A percentile compares a stretch with the other conserved stretches of the same genome.
phyloP scores from a whole-genome alignment of 1,140 invertebrate genomes.

The Dryas iulia region DNA sequence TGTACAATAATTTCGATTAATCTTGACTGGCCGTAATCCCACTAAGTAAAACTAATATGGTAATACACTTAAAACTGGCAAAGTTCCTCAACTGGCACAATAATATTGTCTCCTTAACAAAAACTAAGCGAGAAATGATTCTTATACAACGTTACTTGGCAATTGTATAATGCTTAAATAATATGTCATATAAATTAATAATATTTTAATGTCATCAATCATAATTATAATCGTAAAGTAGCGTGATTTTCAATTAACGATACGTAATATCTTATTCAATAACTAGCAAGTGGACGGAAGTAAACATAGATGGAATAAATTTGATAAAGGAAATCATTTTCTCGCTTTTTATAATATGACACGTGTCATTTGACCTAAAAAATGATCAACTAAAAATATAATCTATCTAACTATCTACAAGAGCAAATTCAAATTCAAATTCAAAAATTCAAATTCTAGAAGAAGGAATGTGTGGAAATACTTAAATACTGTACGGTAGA shows the following conservation, averaged over 20 bases:
- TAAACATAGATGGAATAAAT: background rate
- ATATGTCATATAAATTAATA: background rate
- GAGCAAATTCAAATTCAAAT: conserved; percentile 41
- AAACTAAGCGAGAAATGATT: conserved; percentile 11
- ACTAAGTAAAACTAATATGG: conserved; percentile 59
- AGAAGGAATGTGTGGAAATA: conserved; percentile 60
- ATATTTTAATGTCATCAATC: background rate
- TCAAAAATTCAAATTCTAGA: conserved; percentile 47
- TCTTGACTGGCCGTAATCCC: conserved; percentile 70
- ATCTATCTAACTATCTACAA: conserved; percentile 45
- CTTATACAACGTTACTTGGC: background rate
- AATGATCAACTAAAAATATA: conserved; percentile 8
- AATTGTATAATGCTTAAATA: background rate
- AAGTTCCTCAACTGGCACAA: conserved; percentile 46
- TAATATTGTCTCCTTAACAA: background rate
- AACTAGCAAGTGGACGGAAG: background rate
- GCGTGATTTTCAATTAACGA: background rate
- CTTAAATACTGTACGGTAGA: conserved; percentile 79
- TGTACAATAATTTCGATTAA: conserved; percentile 76
- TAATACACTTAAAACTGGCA: conserved; percentile 49
- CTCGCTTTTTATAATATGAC: background rate
- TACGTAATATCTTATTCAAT: background rate
- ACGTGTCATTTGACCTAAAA: background rate
- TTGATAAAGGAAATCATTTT: background rate
- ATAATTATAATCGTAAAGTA: background rate